Conservation (phyloP, 2,113 vertebrate species). For the Carettochelys insculpta region DNA sequence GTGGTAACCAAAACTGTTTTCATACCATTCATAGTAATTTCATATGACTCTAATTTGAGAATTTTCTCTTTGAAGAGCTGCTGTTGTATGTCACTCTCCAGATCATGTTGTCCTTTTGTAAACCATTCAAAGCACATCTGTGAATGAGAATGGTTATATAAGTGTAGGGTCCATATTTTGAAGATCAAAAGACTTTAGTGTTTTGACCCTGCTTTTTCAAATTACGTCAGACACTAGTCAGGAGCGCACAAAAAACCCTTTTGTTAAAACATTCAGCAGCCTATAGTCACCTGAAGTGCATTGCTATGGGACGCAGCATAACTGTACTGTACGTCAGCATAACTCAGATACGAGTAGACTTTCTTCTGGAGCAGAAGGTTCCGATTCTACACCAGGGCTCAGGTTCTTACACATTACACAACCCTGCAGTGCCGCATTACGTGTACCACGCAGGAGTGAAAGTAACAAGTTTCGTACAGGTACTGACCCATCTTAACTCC, state of each 20-base stretch:
- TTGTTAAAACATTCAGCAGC: neutral
- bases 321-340: neutral
- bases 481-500: too few species aligned
- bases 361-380: neutral
- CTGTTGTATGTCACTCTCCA: constrained; percentile 97
- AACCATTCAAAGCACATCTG: constrained; percentile 99
- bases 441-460: neutral
- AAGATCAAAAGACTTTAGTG: neutral
- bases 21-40: constrained; percentile 99
- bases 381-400: neutral
- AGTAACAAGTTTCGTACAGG: too few species aligned
- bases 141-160: constrained; percentile 14
- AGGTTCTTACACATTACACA: accelerated
- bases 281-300: neutral
- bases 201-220: neutral
- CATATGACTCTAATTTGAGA: constrained; percentile 95
- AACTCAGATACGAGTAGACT: neutral
- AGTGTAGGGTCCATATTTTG: neutral
- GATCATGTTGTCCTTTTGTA: constrained; percentile 97
- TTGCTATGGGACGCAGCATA: neutral
- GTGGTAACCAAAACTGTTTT: neutral
- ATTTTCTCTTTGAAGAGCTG: constrained; percentile 99
- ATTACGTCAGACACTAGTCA: neutral
- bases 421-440: neutral
- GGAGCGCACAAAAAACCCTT: neutral